phyloP scores from a whole-genome alignment of 2,888 invertebrate species.

The Mesochorus sp. region DNA sequence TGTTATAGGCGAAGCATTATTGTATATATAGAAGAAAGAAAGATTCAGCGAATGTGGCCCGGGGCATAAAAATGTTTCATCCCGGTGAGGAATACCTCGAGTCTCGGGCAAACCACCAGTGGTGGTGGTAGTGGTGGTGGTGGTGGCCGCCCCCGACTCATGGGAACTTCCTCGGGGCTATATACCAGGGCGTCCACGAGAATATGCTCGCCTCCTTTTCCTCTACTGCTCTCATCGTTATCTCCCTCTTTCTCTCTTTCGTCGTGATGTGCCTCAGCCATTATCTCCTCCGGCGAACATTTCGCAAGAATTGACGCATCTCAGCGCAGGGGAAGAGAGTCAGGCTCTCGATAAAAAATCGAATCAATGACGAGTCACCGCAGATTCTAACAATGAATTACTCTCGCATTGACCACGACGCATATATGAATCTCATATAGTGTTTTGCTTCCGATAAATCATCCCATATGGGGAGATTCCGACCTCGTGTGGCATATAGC shows the following conservation, averaged over 20 bases:
- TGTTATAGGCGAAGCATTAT: slow-evolving; percentile 26
- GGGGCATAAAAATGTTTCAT: slow-evolving; percentile 44
- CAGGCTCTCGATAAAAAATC: background rate
- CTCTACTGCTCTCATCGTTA: slow-evolving; percentile 22
- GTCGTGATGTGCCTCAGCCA: background rate
- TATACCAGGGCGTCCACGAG: slow-evolving; percentile 45
- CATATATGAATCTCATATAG: no score
- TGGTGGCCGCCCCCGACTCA: slow-evolving; percentile 76
- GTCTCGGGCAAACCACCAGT: slow-evolving; percentile 63
- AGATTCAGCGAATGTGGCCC: slow-evolving; percentile 59
- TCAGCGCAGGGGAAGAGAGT: no score
- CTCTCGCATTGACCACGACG: background rate
- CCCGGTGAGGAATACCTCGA: slow-evolving; percentile 51
- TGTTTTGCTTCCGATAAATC: slow-evolving; percentile 29
- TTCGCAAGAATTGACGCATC: slow-evolving; percentile 21
- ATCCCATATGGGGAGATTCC: background rate
- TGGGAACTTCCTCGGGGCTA: slow-evolving; percentile 76
- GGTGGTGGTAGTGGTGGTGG: no score
- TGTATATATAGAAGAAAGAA: slow-evolving; percentile 25
- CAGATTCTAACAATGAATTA: background rate
- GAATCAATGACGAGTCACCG: slow-evolving; percentile 8
- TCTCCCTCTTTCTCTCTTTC: background rate
- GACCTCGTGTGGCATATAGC: no score
- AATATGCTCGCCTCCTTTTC: background rate
- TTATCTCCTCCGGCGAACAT: slow-evolving; percentile 6